Conservation (phyloP, 35 echinoderm and acorn worm species). For the Heliocidaris tuberculata region DNA sequence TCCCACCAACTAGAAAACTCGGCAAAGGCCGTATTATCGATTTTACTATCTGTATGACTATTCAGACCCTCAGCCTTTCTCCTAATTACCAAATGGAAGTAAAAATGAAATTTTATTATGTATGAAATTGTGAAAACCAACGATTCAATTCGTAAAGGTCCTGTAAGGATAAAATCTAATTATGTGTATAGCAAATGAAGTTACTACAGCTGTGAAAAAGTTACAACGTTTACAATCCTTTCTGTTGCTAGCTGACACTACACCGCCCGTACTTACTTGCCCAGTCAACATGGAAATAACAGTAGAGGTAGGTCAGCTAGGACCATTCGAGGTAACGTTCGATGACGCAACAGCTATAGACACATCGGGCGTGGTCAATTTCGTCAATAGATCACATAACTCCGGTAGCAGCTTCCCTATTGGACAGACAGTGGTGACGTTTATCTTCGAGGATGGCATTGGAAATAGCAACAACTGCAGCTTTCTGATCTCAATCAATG, state of each 20-base stretch:
- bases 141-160: too few species aligned
- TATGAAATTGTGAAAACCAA: too few species aligned
- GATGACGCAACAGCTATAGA: neutral
- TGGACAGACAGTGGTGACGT: neutral
- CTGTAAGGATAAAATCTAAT: too few species aligned
- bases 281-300: neutral
- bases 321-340: neutral
- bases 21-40: too few species aligned
- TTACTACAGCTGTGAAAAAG: too few species aligned
- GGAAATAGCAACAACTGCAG: neutral
- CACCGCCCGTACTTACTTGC: neutral
- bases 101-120: too few species aligned
- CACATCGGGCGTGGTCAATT: neutral
- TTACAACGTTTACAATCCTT: neutral
- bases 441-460: neutral
- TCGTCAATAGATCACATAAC: neutral
- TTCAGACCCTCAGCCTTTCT: too few species aligned
- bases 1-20: too few species aligned
- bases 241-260: neutral
- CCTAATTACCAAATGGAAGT: too few species aligned
- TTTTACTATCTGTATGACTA: too few species aligned
- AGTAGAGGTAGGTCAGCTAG: neutral
- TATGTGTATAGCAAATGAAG: too few species aligned
- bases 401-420: neutral
- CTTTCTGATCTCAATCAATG: neutral